Evolutionary conservation across 2,113 vertebrate genomes (phyloP).

Genomic region (Paramisgurnus dabryanus): DNA sequence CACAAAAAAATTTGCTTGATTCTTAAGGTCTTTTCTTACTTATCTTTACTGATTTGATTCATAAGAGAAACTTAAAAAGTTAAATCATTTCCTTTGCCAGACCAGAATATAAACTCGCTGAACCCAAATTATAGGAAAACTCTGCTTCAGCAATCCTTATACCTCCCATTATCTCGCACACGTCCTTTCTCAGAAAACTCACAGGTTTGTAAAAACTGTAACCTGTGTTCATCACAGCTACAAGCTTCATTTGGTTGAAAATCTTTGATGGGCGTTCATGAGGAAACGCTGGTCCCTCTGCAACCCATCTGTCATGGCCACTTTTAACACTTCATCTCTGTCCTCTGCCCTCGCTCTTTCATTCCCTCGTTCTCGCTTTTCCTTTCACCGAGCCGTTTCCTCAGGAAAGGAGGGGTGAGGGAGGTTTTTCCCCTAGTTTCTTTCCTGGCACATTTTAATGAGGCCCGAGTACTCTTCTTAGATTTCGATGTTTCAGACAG

Average conservation of each 20-base stretch:
- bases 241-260: constrained; percentile 46
- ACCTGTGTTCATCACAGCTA: constrained; percentile 22
- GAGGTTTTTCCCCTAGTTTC: constrained; percentile 28
- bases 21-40: too few relatives aligned
- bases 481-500: constrained; percentile 46
- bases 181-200: not conserved
- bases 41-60: constrained; percentile 15
- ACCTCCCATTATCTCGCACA: not conserved
- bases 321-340: constrained; percentile 66
- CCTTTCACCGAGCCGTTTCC: constrained; percentile 59
- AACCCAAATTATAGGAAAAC: constrained; percentile 52
- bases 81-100: constrained; percentile 28
- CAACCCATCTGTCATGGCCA: constrained; percentile 57
- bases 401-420: constrained; percentile 59
- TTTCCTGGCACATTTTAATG: constrained; percentile 40
- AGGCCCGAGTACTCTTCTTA: constrained; percentile 37
- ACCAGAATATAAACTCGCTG: constrained; percentile 35
- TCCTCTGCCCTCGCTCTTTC: constrained; percentile 24
- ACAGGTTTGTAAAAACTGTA: constrained; percentile 12
- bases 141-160: constrained; percentile 49
- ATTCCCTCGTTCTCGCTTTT: constrained; percentile 44
- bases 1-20: too few relatives aligned
- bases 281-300: constrained; percentile 56
- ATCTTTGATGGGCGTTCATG: constrained; percentile 49
- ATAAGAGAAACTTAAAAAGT: constrained; percentile 33